Evolutionary conservation across 1,140 invertebrate species (phyloP), one percentile per base, ranked within the genome.

Genomic region (Drosophila tani): DNA sequence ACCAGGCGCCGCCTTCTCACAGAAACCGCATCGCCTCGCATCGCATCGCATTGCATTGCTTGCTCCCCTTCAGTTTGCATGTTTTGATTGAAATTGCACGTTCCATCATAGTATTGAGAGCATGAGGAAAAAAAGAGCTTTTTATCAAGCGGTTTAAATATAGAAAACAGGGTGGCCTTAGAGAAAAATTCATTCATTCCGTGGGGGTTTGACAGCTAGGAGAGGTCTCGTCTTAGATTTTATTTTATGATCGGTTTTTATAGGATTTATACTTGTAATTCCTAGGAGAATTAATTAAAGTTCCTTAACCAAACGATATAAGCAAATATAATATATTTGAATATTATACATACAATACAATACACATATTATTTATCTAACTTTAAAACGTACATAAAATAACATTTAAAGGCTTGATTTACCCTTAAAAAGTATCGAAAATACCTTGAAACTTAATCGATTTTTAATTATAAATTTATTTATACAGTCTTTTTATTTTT

Each of bases 61-160:
- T 80, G 73, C 70, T 15, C 45, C 53, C 11, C 17, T 60, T 68
- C 40, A 40, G 40, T 88, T 84, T 84, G 84, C 84, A 90, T 87
- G 84, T 67, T 56, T 80, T 69, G 68, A 76, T 62, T 73, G 38
- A 74, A 73, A 73, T 47, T 79, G 65, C 57, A 55, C 66, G 55
- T 78, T 74, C 46, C 57, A 64, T 47, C 40, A 21, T 62, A 81
- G 75, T 75, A 78, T 81, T 81, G 65, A 79, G 75, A 40, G 59
- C 76, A 65, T 57, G 58, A 17, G 70, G 58, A 59, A 62, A 59
- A 62, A 59, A 62, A 63, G 51, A 75, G 80, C 69, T 74, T 65
- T 63, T 67, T 50, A 70, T 47, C 32, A 53, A 19, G 45, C 21
- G n/a, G 17, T 65, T 50, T 50, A 35, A 64, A 82, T 82, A 87